A percentile compares a stretch with the other conserved stretches of the same genome.
Evolutionary conservation across 2,113 vertebrate genomes (phyloP).

Genomic region (Empidonax traillii): DNA sequence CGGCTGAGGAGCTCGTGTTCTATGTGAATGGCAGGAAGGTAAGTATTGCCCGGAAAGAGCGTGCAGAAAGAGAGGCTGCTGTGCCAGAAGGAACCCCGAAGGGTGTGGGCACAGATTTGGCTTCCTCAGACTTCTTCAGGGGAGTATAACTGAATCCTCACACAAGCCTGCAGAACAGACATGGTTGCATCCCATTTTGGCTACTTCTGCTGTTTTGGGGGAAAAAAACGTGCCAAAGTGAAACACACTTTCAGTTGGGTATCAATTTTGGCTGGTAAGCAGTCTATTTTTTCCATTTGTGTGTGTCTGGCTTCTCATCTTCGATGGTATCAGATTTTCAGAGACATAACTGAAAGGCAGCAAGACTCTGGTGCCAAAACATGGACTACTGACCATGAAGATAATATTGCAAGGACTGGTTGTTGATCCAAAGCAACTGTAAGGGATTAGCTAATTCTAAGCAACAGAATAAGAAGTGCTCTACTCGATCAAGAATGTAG

Average conservation of each 20-base stretch:
- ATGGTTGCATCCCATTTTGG: neutral
- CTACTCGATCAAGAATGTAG: neutral
- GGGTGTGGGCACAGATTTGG: neutral
- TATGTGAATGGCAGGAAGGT: slow-evolving; percentile 64
- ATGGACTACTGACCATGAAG: neutral
- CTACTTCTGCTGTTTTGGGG: neutral
- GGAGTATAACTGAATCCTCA: neutral
- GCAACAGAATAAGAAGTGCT: neutral
- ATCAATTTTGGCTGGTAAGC: neutral
- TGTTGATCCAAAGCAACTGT: neutral
- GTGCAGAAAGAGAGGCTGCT: neutral
- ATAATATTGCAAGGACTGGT: neutral
- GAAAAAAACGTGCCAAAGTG: fast-evolving
- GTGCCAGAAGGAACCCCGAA: neutral
- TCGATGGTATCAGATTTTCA: neutral
- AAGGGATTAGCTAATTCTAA: neutral
- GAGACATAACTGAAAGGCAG: neutral
- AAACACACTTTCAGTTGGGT: neutral
- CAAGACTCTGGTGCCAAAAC: neutral
- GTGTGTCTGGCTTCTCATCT: neutral
- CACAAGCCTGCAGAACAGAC: neutral
- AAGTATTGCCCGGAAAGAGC: neutral
- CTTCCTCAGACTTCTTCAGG: neutral
- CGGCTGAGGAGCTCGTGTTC: slow-evolving; percentile 18
- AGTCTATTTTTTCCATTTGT: neutral